Evolutionary conservation across 2,797 vertebrate species (phyloP).

Genomic region (Poeciliopsis paucimaculata): DNA sequence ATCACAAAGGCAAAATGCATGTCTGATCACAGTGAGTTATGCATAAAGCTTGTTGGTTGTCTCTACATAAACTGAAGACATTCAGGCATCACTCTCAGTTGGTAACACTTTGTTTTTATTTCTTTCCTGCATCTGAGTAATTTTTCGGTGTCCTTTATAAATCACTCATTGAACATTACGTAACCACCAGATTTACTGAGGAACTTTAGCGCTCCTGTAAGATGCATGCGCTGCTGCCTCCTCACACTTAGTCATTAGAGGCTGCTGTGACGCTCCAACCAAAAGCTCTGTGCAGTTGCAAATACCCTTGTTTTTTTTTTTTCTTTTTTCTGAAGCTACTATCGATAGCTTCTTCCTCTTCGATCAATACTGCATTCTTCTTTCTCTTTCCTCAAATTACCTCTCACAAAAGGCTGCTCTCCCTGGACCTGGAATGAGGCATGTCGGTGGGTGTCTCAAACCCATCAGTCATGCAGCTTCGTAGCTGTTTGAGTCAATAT

Average conservation of each 20-base stretch:
- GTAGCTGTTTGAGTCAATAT: constrained; percentile 13
- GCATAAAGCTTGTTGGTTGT: constrained; percentile 45
- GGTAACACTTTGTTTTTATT: constrained; percentile 10
- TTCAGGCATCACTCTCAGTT: constrained; percentile 19
- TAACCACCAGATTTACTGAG: constrained; percentile 18
- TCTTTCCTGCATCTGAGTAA: not conserved
- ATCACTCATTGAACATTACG: constrained; percentile 17
- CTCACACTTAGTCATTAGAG: constrained; percentile 46
- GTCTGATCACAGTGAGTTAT: constrained; percentile 37
- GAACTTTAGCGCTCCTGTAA: constrained; percentile 25
- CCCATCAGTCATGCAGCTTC: constrained; percentile 38
- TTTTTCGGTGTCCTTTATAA: not conserved
- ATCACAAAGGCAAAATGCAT: constrained; percentile 63
- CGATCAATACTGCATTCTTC: constrained; percentile 34
- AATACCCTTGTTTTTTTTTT: constrained; percentile 7
- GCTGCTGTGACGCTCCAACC: constrained; percentile 30
- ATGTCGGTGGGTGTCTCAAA: constrained; percentile 27
- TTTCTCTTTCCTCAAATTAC: constrained; percentile 47
- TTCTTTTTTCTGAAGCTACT: constrained; percentile 21
- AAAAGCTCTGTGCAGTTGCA: constrained; percentile 45
- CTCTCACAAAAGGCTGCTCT: constrained; percentile 40
- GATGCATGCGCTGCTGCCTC: constrained; percentile 32
- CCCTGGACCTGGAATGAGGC: constrained; percentile 38
- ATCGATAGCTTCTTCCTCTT: constrained; percentile 52
- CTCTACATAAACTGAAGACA: constrained; percentile 28